phyloP scores from a whole-genome alignment of 2,888 invertebrate species.

The Eupithecia subumbrata region DNA sequence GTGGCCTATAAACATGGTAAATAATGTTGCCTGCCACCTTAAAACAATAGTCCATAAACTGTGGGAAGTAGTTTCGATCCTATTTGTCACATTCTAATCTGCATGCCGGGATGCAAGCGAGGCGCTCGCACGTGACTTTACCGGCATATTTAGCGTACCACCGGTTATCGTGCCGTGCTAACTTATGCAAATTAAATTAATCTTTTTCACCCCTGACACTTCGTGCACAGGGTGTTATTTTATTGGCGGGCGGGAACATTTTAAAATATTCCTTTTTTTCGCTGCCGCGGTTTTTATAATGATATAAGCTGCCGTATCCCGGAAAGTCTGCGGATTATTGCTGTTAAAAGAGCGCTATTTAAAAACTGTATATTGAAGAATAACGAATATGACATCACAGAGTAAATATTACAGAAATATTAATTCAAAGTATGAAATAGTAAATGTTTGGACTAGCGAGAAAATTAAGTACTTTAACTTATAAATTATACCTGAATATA shows the following conservation, averaged over 20 bases:
- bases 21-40: constrained; percentile 38
- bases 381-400: background rate
- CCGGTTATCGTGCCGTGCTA: constrained; percentile 66
- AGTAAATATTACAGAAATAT: too few relatives aligned
- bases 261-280: constrained; percentile 16
- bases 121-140: constrained; percentile 68
- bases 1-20: constrained; percentile 28
- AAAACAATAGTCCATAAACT: constrained; percentile 52
- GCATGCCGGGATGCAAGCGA: constrained; percentile 62
- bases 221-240: constrained; percentile 51
- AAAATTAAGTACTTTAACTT: background rate
- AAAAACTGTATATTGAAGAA: background rate
- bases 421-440: background rate
- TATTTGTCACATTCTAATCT: constrained; percentile 78
- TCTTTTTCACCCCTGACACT: constrained; percentile 71
- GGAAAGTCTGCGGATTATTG: constrained; percentile 1
- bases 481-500: background rate
- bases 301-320: background rate
- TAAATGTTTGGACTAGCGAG: background rate
- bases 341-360: background rate
- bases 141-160: constrained; percentile 66
- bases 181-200: constrained; percentile 83
- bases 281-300: background rate
- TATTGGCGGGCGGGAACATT: constrained; percentile 34
- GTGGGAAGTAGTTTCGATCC: constrained; percentile 57